Evolutionary conservation across 2,888 invertebrate species (phyloP).

Genomic region (Callyntrura sp.): DNA sequence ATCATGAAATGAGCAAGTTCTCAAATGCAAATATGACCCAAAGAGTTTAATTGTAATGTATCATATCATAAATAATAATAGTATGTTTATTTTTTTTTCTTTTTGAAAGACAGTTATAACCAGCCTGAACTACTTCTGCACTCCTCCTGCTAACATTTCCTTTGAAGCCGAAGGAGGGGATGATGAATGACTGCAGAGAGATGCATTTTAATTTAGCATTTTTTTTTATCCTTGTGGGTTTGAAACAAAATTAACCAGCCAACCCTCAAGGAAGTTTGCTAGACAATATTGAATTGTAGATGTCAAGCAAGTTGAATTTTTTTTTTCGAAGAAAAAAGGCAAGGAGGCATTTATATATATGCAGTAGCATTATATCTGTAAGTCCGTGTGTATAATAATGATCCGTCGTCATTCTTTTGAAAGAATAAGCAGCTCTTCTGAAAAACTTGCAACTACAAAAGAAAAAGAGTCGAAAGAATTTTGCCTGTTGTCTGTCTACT

Average conservation of each 20-base stretch:
- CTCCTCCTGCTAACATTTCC: slow-evolving; percentile 4
- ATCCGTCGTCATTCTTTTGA: not conserved
- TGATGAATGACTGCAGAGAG: slow-evolving; percentile 68
- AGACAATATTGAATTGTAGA: slow-evolving; percentile 58
- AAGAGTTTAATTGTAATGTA: slow-evolving; percentile 55
- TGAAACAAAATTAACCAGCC: slow-evolving; percentile 50
- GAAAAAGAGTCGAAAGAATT: not conserved
- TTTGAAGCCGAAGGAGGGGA: slow-evolving; percentile 36
- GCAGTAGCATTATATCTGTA: too few relatives aligned
- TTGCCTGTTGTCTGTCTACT: slow-evolving; percentile 16
- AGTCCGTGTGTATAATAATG: too few relatives aligned
- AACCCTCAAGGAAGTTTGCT: slow-evolving; percentile 59
- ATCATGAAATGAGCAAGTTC: not conserved
- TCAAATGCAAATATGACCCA: slow-evolving; percentile 17
- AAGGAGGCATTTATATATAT: not conserved
- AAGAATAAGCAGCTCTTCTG: slow-evolving; percentile 27
- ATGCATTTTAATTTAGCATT: slow-evolving; percentile 62
- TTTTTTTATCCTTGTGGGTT: not conserved
- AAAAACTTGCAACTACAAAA: slow-evolving; percentile 22
- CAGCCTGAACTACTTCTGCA: slow-evolving; percentile 42
- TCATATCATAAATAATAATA: slow-evolving; percentile 43
- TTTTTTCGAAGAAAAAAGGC: not conserved
- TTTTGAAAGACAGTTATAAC: not conserved
- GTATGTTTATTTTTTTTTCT: not conserved
- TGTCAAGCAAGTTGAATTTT: slow-evolving; percentile 19